phyloP scores from a whole-genome alignment of 2,797 vertebrate genomes.

The Echiichthys vipera region DNA sequence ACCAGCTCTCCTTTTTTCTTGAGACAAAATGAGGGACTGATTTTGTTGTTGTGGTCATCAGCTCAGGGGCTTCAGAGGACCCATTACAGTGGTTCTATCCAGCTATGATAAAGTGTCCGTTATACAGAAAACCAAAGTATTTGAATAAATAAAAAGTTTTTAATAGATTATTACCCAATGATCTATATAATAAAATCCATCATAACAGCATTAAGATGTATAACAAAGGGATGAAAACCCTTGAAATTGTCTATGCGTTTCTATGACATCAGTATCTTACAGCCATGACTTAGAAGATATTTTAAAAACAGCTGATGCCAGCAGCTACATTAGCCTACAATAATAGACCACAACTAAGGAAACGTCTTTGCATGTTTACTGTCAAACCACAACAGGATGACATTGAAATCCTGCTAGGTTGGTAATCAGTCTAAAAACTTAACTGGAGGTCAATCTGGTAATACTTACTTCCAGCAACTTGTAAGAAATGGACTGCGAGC shows the following conservation, averaged over 20 bases:
- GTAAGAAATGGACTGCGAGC: not conserved
- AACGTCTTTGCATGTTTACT: not conserved
- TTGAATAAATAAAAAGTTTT: constrained; percentile 2
- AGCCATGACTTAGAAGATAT: not conserved
- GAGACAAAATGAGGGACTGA: not conserved
- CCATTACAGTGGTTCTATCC: not conserved
- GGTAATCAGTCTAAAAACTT: not conserved
- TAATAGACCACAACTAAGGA: not conserved
- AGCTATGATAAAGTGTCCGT: not conserved
- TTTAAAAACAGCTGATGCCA: not conserved
- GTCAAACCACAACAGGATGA: not conserved
- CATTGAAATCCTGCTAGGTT: not conserved
- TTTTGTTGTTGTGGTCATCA: not conserved
- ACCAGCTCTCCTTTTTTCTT: no score
- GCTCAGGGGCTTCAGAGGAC: not conserved
- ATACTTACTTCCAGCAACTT: not conserved
- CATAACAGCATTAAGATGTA: not conserved
- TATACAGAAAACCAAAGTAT: no score
- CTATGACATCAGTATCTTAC: not conserved
- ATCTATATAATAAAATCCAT: not conserved
- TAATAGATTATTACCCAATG: not conserved
- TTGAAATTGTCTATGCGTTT: not conserved
- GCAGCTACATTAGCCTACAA: not conserved
- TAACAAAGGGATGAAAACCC: not conserved
- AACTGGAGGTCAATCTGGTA: not conserved